These are phyloP conservation scores for Prorops nasuta DNA, from an alignment of 1,140 invertebrate species.

Conservation along the genomic window DNA sequence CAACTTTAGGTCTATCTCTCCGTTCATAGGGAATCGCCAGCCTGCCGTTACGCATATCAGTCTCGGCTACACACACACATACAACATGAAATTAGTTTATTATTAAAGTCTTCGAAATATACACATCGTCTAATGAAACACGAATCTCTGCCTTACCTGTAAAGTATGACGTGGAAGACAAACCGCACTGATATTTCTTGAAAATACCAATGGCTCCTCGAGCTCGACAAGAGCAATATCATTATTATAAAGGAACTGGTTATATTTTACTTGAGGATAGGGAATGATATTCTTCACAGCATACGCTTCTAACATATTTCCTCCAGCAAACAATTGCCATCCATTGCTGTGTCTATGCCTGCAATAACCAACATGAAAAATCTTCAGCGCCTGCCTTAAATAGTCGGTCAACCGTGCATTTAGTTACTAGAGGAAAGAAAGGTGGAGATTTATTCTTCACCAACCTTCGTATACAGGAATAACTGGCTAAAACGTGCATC, in stretches of 20 bases:
- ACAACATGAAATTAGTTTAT: too few relatives aligned
- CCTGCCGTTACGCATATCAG: slow-evolving; percentile 63
- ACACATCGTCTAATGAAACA: too few relatives aligned
- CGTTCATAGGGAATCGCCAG: slow-evolving; percentile 59
- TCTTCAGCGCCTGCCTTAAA: background rate
- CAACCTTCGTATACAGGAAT: slow-evolving; percentile 60
- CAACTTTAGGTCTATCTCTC: slow-evolving; percentile 57
- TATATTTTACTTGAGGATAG: slow-evolving; percentile 64
- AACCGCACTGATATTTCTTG: slow-evolving; percentile 58
- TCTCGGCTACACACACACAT: too few relatives aligned
- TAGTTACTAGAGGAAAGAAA: background rate
- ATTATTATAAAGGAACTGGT: slow-evolving; percentile 61
- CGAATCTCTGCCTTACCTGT: slow-evolving; percentile 41
- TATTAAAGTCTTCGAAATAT: too few relatives aligned
- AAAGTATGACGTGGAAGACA: slow-evolving; percentile 58
- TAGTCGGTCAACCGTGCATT: background rate
- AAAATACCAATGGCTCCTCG: slow-evolving; percentile 56
- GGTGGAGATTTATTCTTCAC: background rate
- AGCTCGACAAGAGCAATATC: slow-evolving; percentile 62
- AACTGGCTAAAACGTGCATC: slow-evolving; percentile 60
- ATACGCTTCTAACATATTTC: slow-evolving; percentile 41
- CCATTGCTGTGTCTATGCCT: slow-evolving; percentile 46
- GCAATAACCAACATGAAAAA: too few relatives aligned
- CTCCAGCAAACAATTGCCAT: slow-evolving; percentile 55
- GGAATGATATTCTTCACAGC: slow-evolving; percentile 55